phyloP scores from a whole-genome alignment of 1,140 invertebrate species.

The Neuroterus valhalla region DNA sequence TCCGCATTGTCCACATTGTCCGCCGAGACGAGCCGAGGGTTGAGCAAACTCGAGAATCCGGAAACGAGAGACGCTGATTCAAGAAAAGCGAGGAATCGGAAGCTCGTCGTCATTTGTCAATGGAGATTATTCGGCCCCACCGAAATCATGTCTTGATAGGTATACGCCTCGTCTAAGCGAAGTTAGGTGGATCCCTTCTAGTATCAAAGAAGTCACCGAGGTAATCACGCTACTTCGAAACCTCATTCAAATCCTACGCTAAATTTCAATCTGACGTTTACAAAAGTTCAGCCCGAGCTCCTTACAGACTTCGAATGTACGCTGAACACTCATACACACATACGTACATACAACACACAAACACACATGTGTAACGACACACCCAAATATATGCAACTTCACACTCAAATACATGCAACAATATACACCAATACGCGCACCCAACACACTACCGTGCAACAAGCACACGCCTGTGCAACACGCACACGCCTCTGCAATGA shows the following conservation, averaged over 20 bases:
- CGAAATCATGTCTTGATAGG: slow-evolving; percentile 7
- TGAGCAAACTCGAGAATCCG: slow-evolving; percentile 31
- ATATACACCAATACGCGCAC: too few species aligned
- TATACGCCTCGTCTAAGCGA: slow-evolving; percentile 25
- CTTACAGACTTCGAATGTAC: slow-evolving; percentile 26
- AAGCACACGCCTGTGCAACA: too few species aligned
- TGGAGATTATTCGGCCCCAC: slow-evolving; percentile 27
- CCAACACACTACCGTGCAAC: too few species aligned
- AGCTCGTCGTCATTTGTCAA: slow-evolving; percentile 30
- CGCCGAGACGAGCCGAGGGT: neutral
- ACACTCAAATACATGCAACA: too few species aligned
- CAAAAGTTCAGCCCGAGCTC: slow-evolving; percentile 57
- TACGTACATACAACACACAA: neutral
- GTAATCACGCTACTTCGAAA: slow-evolving; percentile 48
- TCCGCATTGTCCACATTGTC: slow-evolving; percentile 6
- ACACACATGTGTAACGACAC: too few species aligned
- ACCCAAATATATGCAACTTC: too few species aligned
- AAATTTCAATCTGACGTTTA: slow-evolving; percentile 70
- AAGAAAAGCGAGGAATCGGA: slow-evolving; percentile 30
- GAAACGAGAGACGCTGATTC: slow-evolving; percentile 20
- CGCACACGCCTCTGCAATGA: too few species aligned
- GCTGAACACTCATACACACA: neutral
- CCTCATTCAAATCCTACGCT: slow-evolving; percentile 66
- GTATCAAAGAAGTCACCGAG: slow-evolving; percentile 32
- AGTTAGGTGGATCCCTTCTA: slow-evolving; percentile 16